These are phyloP conservation scores for Caradrina clavipalpis DNA, from an alignment of 2,888 invertebrate genomes.

Conservation along the genomic window DNA sequence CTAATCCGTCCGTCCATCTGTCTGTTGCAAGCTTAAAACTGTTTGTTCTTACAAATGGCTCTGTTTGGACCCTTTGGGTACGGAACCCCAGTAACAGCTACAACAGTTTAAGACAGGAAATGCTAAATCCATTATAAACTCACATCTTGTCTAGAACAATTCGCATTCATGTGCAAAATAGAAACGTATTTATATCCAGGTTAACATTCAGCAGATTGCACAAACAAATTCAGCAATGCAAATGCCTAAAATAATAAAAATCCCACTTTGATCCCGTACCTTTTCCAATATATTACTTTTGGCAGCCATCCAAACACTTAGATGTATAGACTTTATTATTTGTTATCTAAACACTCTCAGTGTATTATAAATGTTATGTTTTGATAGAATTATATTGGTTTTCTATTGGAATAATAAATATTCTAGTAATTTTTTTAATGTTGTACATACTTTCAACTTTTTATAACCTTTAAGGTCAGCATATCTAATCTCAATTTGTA, in stretches of 20 bases:
- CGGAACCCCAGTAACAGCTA: neutral
- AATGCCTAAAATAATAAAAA: conserved; percentile 64
- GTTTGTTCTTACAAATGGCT: too few relatives aligned
- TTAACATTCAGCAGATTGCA: conserved; percentile 57
- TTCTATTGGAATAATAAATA: conserved; percentile 1
- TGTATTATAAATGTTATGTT: conserved; percentile 50
- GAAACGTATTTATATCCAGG: conserved; percentile 49
- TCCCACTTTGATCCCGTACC: conserved; percentile 59
- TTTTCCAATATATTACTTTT: conserved; percentile 60
- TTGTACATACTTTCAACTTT: neutral
- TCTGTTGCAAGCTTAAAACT: too few relatives aligned
- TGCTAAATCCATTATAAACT: neutral
- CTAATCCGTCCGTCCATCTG: too few relatives aligned
- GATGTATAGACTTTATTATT: conserved; percentile 57
- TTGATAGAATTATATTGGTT: conserved; percentile 39
- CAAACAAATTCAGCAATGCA: conserved; percentile 59
- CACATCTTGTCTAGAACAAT: conserved; percentile 16
- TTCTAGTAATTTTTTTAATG: conserved; percentile 4
- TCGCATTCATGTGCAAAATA: conserved; percentile 34
- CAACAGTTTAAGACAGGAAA: conserved; percentile 24
- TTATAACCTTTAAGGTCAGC: neutral
- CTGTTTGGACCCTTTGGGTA: too few relatives aligned
- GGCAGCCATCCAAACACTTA: conserved; percentile 61
- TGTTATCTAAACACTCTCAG: conserved; percentile 48
- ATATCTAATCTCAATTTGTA: neutral